These are phyloP conservation scores for Pogonomyrmex californicus DNA, from an alignment of 1,140 invertebrate genomes.

Conservation along the genomic window DNA sequence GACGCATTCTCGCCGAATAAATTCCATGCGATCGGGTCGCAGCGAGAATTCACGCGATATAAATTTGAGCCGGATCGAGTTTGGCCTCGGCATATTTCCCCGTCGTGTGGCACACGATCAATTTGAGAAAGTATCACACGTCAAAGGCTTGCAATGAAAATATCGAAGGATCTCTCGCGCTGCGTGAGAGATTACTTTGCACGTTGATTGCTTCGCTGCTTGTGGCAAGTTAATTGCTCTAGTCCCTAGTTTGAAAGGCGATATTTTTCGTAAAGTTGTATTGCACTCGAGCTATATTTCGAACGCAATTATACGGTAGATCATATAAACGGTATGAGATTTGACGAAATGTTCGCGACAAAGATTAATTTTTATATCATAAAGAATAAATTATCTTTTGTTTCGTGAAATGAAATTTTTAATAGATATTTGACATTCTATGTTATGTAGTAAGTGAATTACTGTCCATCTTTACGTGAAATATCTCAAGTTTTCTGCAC, in stretches of 20 bases:
- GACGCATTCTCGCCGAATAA: constrained; percentile 50
- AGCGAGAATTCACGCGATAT: constrained; percentile 33
- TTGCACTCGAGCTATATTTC: not conserved
- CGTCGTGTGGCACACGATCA: constrained; percentile 43
- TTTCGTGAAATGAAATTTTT: constrained; percentile 3
- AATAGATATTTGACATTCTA: not conserved
- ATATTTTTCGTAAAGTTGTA: constrained; percentile 20
- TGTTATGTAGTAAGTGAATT: not conserved
- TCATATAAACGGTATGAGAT: not conserved
- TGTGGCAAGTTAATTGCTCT: constrained; percentile 31
- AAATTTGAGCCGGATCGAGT: constrained; percentile 45
- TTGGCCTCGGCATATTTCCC: constrained; percentile 36
- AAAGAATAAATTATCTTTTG: constrained; percentile 12
- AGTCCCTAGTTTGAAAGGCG: not conserved
- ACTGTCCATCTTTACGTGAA: not conserved
- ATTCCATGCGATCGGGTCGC: constrained; percentile 11
- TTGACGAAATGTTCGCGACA: not conserved
- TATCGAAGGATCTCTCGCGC: constrained; percentile 46
- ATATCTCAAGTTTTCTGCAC: not conserved
- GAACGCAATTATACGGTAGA: not conserved
- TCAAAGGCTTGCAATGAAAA: constrained; percentile 68
- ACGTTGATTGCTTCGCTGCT: constrained; percentile 21
- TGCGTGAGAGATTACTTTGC: constrained; percentile 52
- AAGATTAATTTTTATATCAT: not conserved
- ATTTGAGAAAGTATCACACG: constrained; percentile 64